A percentile compares a stretch with the other conserved stretches of the same genome.
Conservation (phyloP, 2,797 vertebrate genomes). For the Sebastes hubbsi region DNA sequence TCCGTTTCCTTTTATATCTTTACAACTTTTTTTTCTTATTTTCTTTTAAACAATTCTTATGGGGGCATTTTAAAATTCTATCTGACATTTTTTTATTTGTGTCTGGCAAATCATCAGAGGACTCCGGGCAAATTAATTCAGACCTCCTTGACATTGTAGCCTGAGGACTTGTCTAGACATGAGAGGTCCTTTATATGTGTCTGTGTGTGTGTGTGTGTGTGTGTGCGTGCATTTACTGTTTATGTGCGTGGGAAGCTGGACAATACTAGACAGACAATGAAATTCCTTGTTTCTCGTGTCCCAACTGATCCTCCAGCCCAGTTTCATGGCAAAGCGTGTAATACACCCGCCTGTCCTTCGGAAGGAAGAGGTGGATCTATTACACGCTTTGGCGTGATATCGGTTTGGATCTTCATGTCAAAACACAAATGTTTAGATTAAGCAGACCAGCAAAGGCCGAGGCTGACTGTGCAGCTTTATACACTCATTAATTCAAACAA, state of each 20-base stretch:
- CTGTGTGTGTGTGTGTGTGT: conserved; percentile 15
- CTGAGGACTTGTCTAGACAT: conserved; percentile 38
- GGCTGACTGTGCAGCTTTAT: neutral
- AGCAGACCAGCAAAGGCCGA: conserved; percentile 23
- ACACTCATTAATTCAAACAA: neutral
- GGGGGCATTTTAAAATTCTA: neutral
- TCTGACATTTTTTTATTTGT: neutral
- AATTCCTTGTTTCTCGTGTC: conserved; percentile 39
- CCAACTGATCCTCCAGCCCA: neutral
- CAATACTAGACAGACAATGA: conserved; percentile 16
- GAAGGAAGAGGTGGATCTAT: too few relatives aligned
- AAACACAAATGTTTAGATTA: conserved; percentile 31
- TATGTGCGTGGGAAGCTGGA: neutral
- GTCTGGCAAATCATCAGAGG: conserved; percentile 36
- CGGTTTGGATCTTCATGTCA: conserved; percentile 24
- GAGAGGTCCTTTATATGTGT: neutral
- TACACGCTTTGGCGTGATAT: too few relatives aligned
- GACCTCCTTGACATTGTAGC: conserved; percentile 25
- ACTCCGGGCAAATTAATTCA: neutral
- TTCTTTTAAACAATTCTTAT: neutral
- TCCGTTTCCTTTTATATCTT: conserved; percentile 1
- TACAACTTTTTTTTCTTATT: neutral
- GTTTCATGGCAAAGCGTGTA: conserved; percentile 8
- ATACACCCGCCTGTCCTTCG: too few relatives aligned
- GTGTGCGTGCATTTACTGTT: neutral